phyloP scores from a whole-genome alignment of 2,113 vertebrate species.

The Psephotus haematonotus region DNA sequence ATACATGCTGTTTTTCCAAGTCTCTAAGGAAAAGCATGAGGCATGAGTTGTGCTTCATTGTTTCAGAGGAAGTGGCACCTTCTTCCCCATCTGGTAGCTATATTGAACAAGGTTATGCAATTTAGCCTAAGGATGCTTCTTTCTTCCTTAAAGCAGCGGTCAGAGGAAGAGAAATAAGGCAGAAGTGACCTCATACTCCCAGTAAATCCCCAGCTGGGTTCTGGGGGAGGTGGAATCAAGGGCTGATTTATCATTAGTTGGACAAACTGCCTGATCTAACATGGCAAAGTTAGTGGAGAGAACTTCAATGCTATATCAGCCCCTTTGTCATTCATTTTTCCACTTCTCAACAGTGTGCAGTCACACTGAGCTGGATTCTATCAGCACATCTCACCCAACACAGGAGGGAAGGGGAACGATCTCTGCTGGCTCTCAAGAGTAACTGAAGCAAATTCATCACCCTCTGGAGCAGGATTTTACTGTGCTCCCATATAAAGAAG shows the following conservation, averaged over 20 bases:
- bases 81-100: not conserved
- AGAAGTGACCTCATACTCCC: conserved; percentile 7
- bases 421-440: not conserved
- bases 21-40: not conserved
- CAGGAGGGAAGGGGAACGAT: not conserved
- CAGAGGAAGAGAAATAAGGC: not conserved
- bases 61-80: not conserved
- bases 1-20: not conserved
- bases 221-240: not conserved
- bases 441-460: not conserved
- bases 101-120: not conserved
- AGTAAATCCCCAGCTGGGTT: not conserved
- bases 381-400: not conserved
- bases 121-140: not conserved
- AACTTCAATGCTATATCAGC: not conserved
- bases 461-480: not conserved
- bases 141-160: conserved; percentile 5
- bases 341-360: not conserved
- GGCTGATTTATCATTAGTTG: not conserved
- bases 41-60: not conserved
- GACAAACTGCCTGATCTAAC: not conserved
- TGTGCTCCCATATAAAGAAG: not conserved
- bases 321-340: not conserved
- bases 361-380: not conserved
- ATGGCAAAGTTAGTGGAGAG: not conserved